Base-by-base conservation (phyloP, 2,797 vertebrate species). In the Distichodus sexfasciatus region DNA sequence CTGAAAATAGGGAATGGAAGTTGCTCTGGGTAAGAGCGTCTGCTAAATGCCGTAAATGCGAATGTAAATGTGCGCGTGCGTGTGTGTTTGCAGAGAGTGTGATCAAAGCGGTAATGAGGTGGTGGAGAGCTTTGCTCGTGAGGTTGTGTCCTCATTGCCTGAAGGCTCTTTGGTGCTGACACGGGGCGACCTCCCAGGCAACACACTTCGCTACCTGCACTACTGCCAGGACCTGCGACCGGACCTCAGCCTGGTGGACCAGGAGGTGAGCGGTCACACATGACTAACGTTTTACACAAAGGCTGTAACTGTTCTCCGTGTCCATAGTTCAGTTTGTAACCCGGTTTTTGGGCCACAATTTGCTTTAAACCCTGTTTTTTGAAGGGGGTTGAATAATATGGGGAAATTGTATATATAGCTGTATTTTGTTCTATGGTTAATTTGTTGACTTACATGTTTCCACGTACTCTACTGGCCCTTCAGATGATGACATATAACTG, bases 401-500 rank as follows among this genome's bases (percentile, higher is more conserved):
- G 31, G 31, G 4, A 33, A n/a, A n/a, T n/a, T n/a, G n/a, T n/a
- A n/a, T n/a, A n/a, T n/a, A n/a, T n/a, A n/a, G 21, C 8, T 4
- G 19, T 12, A 12, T 24, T 12, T 11, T 21, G 10, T 14, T n/a
- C 9, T 26, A 24, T 50, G 1, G 12, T 47, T 3, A 9, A 21
- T 2, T 12, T 23, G 44, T 46, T 50, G 6, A 8, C 5, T 53
- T 29, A 3, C 6, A 21, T 55, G 15, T 19, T n/a, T 28, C 17
- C 14, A 59, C 41, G 5, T 59, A 14, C 55, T 8, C 5, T 40
- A 41, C 11, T 35, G 51, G 10, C 19, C 50, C 24, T 24, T 35
- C 75, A 99, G 97, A 96, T 99, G 96, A 96, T 99, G 97, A 99
- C 97, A 44, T 98, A 99, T 0, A 65, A 84, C 6, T 99, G 97